Percentiles rank a stretch among this genome's conserved stretches.
phyloP scores from a whole-genome alignment of 2,797 vertebrate species.

The Acipenser ruthenus region DNA sequence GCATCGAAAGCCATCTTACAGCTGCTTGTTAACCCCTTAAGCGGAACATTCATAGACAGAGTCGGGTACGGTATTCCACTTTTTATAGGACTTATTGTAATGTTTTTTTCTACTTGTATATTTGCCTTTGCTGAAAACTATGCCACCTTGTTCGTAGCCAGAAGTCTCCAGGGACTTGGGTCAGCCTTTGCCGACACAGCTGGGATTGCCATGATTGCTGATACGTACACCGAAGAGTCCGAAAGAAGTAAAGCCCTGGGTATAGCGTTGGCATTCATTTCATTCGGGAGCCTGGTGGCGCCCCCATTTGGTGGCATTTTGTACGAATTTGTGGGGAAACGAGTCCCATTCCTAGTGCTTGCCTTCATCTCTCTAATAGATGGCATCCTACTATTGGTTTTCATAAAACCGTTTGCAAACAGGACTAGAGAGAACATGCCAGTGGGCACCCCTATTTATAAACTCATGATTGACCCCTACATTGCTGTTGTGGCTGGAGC shows the following conservation, averaged over 20 bases:
- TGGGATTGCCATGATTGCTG: conserved; percentile 89
- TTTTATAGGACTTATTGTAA: conserved; percentile 77
- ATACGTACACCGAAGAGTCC: conserved; percentile 83
- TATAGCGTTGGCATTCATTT: conserved; percentile 91
- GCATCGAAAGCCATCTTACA: conserved; percentile 93
- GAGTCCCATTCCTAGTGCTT: conserved; percentile 82
- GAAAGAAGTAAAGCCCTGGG: conserved; percentile 84
- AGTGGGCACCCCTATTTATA: conserved; percentile 85
- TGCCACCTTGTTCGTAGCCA: conserved; percentile 77
- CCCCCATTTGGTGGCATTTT: conserved; percentile 89
- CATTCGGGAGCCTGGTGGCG: conserved; percentile 89
- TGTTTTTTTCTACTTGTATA: conserved; percentile 84
- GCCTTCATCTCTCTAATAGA: conserved; percentile 78
- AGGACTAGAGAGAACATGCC: conserved; percentile 82
- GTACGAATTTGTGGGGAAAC: conserved; percentile 79
- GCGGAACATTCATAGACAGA: conserved; percentile 90
- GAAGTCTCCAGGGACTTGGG: conserved; percentile 88
- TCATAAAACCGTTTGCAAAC: conserved; percentile 76
- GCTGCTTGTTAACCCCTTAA: conserved; percentile 87
- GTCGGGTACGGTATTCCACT: conserved; percentile 89
- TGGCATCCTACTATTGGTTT: conserved; percentile 71
- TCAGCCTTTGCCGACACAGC: conserved; percentile 95
- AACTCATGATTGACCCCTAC: conserved; percentile 89
- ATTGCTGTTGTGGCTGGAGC: conserved; percentile 90
- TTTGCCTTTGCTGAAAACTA: conserved; percentile 90